Evolutionary conservation across 37 sponge, comb jelly and placozoan genomes (phyloP).

Genomic region (Corticium candelabrum): DNA sequence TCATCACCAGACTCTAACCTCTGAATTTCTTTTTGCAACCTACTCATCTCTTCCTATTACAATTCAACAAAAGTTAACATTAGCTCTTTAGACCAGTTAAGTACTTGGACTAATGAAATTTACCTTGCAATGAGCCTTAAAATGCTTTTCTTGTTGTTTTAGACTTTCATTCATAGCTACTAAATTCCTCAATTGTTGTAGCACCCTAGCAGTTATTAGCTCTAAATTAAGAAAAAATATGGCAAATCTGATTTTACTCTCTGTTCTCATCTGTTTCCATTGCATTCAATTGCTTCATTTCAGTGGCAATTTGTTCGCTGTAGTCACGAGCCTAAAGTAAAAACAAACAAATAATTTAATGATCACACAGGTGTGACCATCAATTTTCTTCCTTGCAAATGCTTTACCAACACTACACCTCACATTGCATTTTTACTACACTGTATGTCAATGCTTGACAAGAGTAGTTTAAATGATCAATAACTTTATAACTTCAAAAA

Average conservation of each 20-base stretch:
- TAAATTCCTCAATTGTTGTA: conserved; percentile 53
- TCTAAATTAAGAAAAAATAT: background rate
- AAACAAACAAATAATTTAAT: too few relatives aligned
- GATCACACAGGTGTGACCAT: too few relatives aligned
- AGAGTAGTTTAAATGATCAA: too few relatives aligned
- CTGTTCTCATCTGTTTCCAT: conserved; percentile 83
- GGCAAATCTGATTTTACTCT: conserved; percentile 32
- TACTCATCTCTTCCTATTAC: conserved; percentile 51
- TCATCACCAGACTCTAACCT: conserved; percentile 24
- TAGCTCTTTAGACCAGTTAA: background rate
- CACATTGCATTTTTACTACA: too few relatives aligned
- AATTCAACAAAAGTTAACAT: background rate
- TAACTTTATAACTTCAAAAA: too few relatives aligned
- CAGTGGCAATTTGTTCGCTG: conserved; percentile 56
- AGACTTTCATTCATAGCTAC: conserved; percentile 79
- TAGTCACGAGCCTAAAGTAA: conserved; percentile 37
- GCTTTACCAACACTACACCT: too few relatives aligned
- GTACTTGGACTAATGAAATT: background rate
- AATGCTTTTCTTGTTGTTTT: conserved; percentile 85
- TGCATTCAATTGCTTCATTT: conserved; percentile 63
- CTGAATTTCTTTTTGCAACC: conserved; percentile 48
- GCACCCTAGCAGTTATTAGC: conserved; percentile 42
- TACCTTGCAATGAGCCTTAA: conserved; percentile 79
- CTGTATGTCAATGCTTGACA: too few relatives aligned
- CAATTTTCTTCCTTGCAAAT: too few relatives aligned